Base-by-base conservation (phyloP, 2,113 vertebrate genomes). In the Butastur rufipennis region DNA sequence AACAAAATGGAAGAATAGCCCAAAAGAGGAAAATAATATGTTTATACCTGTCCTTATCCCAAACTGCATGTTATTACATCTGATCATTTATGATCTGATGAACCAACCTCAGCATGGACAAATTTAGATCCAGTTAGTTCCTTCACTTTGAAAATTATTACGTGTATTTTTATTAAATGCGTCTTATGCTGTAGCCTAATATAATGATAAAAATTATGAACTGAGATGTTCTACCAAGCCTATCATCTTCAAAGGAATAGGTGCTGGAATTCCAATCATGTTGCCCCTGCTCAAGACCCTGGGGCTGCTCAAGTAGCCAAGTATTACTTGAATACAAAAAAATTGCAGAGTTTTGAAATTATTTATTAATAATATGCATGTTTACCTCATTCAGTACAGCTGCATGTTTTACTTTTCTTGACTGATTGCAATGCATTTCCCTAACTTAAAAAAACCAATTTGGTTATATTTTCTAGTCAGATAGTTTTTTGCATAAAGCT, bases 391-490 rank as follows among this genome's bases (percentile, higher is more conserved):
- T 94, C 38, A 55, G 7, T 77, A 19, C 7, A 83, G 29, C 10
- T 63, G 15, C 14, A 13, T 52, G 27, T 83, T 89, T 81, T 45
- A 55, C 43, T 90, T 86, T 88, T 55, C 68, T 86, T 75, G 47
- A 61, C 23, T 85, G 81, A 42, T 71, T 90, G 20, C 32, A 86
- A 50, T 74, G 23, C 23, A 88, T 86, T 89, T 93, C 56, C 62
- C 40, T 78, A 91, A 86, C 72, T 92, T 65, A 74, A 62, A 92
- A 93, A 88, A 88, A 53, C 0, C 36, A 86, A 67, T 88, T 91
- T 96, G 43, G 10, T 93, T 95, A 42, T 87, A 93, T 91, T 94
- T 97, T 95, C 81, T 89, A 87, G 83, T 92, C 84, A 93, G 70
- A 56, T 82, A 82, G 38, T 85, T 91, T 58, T 92, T 71, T 91